These are phyloP conservation scores for Acrocephalus kingi DNA, from an alignment of 2,113 vertebrate species.

Conservation along the genomic window DNA sequence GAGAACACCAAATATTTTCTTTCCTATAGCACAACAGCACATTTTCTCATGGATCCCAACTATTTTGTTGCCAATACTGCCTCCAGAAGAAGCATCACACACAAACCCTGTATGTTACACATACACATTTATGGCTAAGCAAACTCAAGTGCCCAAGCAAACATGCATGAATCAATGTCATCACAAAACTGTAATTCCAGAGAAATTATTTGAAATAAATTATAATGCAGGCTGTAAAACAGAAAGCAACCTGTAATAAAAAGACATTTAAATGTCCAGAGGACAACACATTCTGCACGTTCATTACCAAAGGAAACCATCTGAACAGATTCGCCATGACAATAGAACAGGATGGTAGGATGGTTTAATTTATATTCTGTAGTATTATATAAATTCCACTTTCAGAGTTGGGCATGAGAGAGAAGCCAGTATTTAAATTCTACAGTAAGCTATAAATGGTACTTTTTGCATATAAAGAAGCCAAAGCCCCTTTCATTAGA, in stretches of 20 bases:
- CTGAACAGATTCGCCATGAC: conserved; percentile 15
- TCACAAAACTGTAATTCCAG: conserved; percentile 4
- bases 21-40: background rate
- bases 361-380: conserved; percentile 54
- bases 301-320: conserved; percentile 51
- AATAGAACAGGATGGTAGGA: conserved; percentile 50
- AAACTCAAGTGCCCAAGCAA: background rate
- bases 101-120: background rate
- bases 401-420: conserved; percentile 24
- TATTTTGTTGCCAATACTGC: background rate
- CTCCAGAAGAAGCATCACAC: conserved; percentile 7
- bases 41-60: conserved; percentile 6
- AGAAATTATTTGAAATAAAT: conserved; percentile 24
- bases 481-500: conserved; percentile 49
- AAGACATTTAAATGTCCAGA: conserved; percentile 56
- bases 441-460: conserved; percentile 42
- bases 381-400: conserved; percentile 60
- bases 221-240: conserved; percentile 17
- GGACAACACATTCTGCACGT: background rate
- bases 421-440: conserved; percentile 65
- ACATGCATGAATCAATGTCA: background rate
- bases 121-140: background rate
- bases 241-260: conserved; percentile 53
- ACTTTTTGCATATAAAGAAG: conserved; percentile 22
- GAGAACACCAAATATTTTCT: background rate